Percentiles rank a stretch among this genome's conserved stretches.
phyloP scores from a whole-genome alignment of 2,797 vertebrate species.

The Labeo calbasu region DNA sequence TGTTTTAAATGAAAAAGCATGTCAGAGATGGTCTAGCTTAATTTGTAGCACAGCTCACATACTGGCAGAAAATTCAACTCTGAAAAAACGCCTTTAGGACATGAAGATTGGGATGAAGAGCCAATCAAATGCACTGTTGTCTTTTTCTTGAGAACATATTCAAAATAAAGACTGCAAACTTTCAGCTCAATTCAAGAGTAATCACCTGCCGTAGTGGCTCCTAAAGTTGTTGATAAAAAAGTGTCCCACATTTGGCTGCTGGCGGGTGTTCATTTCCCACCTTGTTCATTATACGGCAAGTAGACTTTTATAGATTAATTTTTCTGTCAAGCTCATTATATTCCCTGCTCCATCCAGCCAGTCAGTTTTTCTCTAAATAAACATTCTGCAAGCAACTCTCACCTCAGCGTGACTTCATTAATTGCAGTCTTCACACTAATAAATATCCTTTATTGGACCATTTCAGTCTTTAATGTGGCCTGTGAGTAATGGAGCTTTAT shows the following conservation, averaged over 20 bases:
- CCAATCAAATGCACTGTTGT: not conserved
- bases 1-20: no score
- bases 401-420: slow-evolving; percentile 38
- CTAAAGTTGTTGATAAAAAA: not conserved
- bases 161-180: slow-evolving; percentile 3
- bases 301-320: not conserved
- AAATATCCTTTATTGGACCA: slow-evolving; percentile 33
- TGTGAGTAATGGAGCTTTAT: slow-evolving; percentile 34
- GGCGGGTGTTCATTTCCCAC: not conserved
- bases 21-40: no score
- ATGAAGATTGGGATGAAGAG: not conserved
- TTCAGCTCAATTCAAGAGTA: not conserved
- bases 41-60: not conserved
- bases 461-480: slow-evolving; percentile 33
- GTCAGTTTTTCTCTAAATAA: slow-evolving; percentile 31
- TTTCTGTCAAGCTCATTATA: slow-evolving; percentile 34
- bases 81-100: no score
- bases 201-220: not conserved
- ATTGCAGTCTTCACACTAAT: slow-evolving; percentile 18
- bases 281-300: slow-evolving; percentile 12
- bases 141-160: not conserved
- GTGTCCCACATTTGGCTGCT: not conserved
- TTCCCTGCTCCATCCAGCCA: slow-evolving; percentile 12
- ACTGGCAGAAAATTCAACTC: not conserved
- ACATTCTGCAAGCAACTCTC: slow-evolving; percentile 20